Evolutionary conservation across 2,113 vertebrate species (phyloP).

Genomic region (Albula glossodonta): DNA sequence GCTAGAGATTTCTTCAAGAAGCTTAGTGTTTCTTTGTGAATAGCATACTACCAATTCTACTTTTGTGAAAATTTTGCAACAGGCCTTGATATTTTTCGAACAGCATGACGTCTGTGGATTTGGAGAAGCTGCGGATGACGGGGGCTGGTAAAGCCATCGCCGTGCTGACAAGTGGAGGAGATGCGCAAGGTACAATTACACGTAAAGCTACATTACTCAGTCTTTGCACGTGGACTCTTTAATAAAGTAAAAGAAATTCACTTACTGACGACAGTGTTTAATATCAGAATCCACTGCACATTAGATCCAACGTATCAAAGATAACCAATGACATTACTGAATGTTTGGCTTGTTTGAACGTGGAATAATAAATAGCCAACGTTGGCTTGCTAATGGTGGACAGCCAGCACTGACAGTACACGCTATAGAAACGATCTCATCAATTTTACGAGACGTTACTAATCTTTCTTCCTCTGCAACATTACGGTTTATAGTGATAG

Average conservation of each 20-base stretch:
- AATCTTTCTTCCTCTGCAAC: too few relatives aligned
- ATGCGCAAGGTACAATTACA: constrained; percentile 84
- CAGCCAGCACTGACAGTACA: background rate
- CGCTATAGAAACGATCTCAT: too few relatives aligned
- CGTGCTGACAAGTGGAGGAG: constrained; percentile 91
- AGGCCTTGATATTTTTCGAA: background rate
- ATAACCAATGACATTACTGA: background rate
- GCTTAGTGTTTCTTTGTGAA: background rate
- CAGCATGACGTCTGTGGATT: constrained; percentile 67
- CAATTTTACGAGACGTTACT: too few relatives aligned
- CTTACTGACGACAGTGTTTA: background rate
- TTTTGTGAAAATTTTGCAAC: background rate
- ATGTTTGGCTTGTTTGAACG: background rate
- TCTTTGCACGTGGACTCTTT: background rate
- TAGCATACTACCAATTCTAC: background rate
- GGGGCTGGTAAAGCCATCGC: constrained; percentile 86
- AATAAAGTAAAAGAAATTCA: background rate
- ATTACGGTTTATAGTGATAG: background rate
- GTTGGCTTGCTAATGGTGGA: background rate
- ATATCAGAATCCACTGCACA: background rate
- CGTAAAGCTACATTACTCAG: background rate
- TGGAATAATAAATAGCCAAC: background rate
- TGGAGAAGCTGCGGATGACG: constrained; percentile 79
- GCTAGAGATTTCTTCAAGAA: background rate
- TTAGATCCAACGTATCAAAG: too few relatives aligned